Conservation (phyloP, 30 jellyfish, hydroid and myxozoan genomes). For the Hydra vulgaris region DNA sequence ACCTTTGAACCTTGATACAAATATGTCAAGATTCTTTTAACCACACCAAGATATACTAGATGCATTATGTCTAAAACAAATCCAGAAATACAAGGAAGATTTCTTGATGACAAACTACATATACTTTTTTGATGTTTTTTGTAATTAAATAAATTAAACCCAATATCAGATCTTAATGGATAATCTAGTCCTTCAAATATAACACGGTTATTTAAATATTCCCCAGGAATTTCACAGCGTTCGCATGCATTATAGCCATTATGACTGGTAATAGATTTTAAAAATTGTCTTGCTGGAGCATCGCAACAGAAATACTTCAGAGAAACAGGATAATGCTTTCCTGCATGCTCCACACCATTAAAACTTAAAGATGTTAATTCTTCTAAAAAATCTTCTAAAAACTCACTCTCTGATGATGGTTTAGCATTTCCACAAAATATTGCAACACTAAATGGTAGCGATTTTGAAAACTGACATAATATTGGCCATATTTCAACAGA, state of each 20-base stretch:
- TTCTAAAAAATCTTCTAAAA: conserved; percentile 5
- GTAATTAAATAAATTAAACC: not conserved
- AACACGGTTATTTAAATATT: not conserved
- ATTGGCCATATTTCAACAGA: conserved; percentile 42
- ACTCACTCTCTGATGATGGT: conserved; percentile 13
- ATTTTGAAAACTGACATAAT: conserved; percentile 18
- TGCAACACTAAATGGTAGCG: not conserved
- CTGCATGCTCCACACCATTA: not conserved
- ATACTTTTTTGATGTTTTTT: too few species aligned
- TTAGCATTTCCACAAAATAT: conserved; percentile 5
- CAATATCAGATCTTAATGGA: not conserved
- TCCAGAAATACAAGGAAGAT: too few species aligned
- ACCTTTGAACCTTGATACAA: too few species aligned
- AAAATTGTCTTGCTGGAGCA: not conserved
- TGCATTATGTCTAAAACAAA: too few species aligned
- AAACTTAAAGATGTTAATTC: conserved; percentile 3
- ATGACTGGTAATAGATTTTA: not conserved
- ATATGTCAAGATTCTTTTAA: too few species aligned
- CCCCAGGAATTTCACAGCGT: not conserved
- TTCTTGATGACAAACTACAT: not conserved
- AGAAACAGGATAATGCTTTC: not conserved
- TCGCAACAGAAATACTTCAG: not conserved
- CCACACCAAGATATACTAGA: too few species aligned
- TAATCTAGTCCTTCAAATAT: not conserved
- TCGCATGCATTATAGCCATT: not conserved